Evolutionary conservation across 1,140 invertebrate genomes (phyloP), one percentile per base, ranked within the genome.

Genomic region (Delia radicum): DNA sequence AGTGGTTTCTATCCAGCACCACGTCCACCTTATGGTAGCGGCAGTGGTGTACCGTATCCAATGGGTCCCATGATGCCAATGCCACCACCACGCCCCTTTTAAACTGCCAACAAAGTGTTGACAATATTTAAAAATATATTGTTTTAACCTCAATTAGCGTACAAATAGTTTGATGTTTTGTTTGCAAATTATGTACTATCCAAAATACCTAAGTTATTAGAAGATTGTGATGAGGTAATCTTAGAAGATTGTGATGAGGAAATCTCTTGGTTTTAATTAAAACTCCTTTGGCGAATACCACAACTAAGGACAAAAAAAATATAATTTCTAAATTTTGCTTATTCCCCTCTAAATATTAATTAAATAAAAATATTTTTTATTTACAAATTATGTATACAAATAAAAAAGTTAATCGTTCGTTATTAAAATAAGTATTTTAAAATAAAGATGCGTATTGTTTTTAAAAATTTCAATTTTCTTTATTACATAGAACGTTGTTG

Each of bases 51-150:
- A 63, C 89, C 89, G 8, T 90, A 90, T 78, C 89, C 89, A 42
- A 84, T 88, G 46, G 88, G 87, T 24, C 86, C 87, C 26, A 79
- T 89, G 31, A 90, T 90, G 89, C 89, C 89, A 73, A 89, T 90
- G 89, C 89, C 89, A 75, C 80, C 81, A 24, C 61, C 79, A 21
- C 78, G 83, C 42, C 83, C 83, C 12, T 85, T 63, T 65, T 76
- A 73, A n/a, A 62, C 31, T 24, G 29, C 65, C 65, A 69, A 3
- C 18, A 37, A n/a, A n/a, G n/a, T n/a, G n/a, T n/a, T n/a, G n/a
- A n/a, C n/a, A n/a, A n/a, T n/a, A 21, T 18, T 55, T 1, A 18
- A 33, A 10, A 24, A 21, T 3, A 15, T 65, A 2, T 33, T 37
- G 65, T 69, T n/a, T n/a, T 69, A 10, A 37, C 29, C 65, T 37